phyloP scores from a whole-genome alignment of 2,797 vertebrate genomes.

The Coccyzus lansbergi region DNA sequence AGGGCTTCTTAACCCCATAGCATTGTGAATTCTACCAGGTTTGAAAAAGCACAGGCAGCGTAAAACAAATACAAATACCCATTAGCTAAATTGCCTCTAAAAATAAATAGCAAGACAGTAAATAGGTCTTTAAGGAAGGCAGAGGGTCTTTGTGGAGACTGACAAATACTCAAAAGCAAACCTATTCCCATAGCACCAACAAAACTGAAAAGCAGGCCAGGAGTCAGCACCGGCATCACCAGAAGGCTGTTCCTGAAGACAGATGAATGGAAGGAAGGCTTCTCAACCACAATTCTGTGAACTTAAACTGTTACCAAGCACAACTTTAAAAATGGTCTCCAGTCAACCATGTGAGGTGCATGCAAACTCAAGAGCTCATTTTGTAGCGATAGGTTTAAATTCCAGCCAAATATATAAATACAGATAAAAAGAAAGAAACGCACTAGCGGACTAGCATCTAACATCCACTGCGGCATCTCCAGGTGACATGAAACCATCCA shows the following conservation, averaged over 20 bases:
- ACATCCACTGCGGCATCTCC: background rate
- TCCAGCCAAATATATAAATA: background rate
- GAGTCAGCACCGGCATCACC: background rate
- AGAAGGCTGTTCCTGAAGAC: background rate
- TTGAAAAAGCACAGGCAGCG: background rate
- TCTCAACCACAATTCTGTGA: background rate
- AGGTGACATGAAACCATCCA: background rate
- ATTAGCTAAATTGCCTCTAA: background rate
- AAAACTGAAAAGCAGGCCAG: background rate
- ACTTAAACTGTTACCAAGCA: background rate
- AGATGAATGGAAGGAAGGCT: background rate
- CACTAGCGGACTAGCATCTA: fast-evolving
- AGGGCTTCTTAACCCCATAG: conserved; percentile 24
- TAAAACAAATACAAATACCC: background rate
- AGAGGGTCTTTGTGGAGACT: background rate
- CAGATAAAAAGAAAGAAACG: background rate
- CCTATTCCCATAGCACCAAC: background rate
- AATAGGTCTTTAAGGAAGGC: background rate
- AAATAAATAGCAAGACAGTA: background rate
- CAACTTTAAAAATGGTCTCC: background rate
- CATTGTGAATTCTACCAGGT: background rate
- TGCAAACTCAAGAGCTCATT: background rate
- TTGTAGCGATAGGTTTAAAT: background rate
- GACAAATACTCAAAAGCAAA: background rate
- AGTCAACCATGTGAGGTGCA: background rate